These are phyloP conservation scores for Hedya salicella DNA, from an alignment of 2,888 invertebrate species.

Conservation along the genomic window DNA sequence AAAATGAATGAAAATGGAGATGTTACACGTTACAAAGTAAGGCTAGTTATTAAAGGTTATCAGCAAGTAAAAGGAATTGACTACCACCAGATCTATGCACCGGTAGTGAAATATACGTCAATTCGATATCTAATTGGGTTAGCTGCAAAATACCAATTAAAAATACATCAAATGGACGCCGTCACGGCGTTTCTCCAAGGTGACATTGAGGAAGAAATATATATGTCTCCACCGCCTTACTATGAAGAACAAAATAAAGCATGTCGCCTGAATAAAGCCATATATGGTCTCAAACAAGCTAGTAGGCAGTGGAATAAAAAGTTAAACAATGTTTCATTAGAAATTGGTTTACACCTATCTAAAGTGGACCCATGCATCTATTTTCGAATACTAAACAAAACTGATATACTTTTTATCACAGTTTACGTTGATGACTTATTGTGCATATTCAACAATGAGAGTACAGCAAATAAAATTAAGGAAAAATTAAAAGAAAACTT, in stretches of 20 bases:
- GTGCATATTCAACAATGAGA: conserved; percentile 42
- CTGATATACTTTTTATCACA: conserved; percentile 47
- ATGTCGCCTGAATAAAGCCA: conserved; percentile 43
- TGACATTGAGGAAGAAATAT: conserved; percentile 47
- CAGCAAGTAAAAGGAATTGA: conserved; percentile 45
- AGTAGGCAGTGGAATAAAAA: conserved; percentile 40
- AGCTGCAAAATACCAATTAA: conserved; percentile 41
- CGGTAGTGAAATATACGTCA: conserved; percentile 48
- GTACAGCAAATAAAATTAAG: conserved; percentile 33
- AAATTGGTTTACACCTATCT: too few relatives aligned
- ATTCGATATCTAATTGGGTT: conserved; percentile 46
- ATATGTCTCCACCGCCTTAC: conserved; percentile 45
- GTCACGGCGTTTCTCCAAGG: conserved; percentile 46
- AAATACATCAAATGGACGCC: too few relatives aligned
- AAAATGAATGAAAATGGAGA: conserved; percentile 40
- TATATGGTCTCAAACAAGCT: conserved; percentile 45
- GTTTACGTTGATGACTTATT: conserved; percentile 50
- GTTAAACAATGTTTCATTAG: neutral
- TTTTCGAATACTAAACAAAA: conserved; percentile 40
- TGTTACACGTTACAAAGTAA: conserved; percentile 27
- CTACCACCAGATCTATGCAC: conserved; percentile 46
- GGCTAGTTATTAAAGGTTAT: conserved; percentile 48
- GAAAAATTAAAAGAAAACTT: conserved; percentile 45
- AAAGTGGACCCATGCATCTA: conserved; percentile 51
- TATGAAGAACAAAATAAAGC: conserved; percentile 45